Evolutionary conservation across 2,888 invertebrate genomes (phyloP), one percentile per base, ranked within the genome.

Genomic region (Oegoconia quadripuncta): DNA sequence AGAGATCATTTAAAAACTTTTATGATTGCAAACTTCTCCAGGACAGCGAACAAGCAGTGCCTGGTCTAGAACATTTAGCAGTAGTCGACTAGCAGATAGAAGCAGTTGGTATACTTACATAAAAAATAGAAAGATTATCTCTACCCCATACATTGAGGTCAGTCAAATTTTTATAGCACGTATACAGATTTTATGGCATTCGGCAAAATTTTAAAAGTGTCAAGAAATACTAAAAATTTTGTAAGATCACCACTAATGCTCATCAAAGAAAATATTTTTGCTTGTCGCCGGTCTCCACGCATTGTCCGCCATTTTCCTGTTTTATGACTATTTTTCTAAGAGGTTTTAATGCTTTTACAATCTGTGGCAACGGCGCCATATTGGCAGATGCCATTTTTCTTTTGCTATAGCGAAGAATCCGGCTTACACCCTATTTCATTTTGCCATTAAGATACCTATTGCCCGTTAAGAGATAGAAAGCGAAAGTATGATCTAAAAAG

Each of bases 131-230:
- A n/a, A n/a, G n/a, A n/a, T n/a, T n/a, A n/a, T n/a, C n/a, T n/a
- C n/a, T n/a, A n/a, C n/a, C n/a, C n/a, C n/a, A 23, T 7, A 23
- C 6, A 23, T 29, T 16, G 16, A 15, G 16, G 16, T 16, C 29
- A 8, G 29, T 16, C 8, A 8, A 33, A 16, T 28, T 57, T 55
- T 53, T 48, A 59, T 51, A 39, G 54, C 48, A 54, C 48, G 50
- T 56, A 54, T 40, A 3, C 23, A 3, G 34, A 35, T 50, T 68
- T 68, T 59, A 70, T 55, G 62, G 61, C 42, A 43, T 34, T 44
- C 31, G 15, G 60, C 69, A 64, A 69, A 70, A 31, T 41, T 31
- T 47, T n/a, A n/a, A 53, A 44, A 53, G 54, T 59, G 52, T 60
- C 55, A 57, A 50, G 54, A 57, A 57, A 63, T 58, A 44, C 59